A percentile compares a stretch with the other conserved stretches of the same genome.
phyloP scores from a whole-genome alignment of 2,888 invertebrate genomes.

The Strigamia crassipes region DNA sequence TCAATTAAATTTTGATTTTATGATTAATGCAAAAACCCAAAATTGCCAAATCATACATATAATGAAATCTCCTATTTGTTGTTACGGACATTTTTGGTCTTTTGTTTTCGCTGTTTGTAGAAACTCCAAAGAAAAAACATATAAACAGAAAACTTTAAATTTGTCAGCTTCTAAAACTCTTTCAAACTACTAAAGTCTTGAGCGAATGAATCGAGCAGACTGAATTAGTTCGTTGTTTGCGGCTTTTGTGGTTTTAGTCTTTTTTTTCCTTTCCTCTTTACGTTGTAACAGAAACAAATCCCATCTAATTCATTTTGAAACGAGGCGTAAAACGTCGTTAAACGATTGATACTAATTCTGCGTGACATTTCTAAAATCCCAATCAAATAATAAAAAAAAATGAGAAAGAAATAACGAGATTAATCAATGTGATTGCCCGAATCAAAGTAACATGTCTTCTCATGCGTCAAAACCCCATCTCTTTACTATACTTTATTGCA shows the following conservation, averaged over 20 bases:
- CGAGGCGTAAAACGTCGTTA: not conserved
- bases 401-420: not conserved
- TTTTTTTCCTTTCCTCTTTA: not conserved
- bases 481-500: not conserved
- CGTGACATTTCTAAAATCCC: not conserved
- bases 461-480: not conserved
- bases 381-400: not conserved
- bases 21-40: too few relatives aligned
- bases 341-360: not conserved
- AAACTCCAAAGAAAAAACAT: too few relatives aligned
- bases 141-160: too few relatives aligned
- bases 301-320: not conserved
- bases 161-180: not conserved
- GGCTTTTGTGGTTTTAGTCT: not conserved
- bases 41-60: too few relatives aligned
- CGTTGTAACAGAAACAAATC: not conserved
- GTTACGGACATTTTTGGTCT: too few relatives aligned
- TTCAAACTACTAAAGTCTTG: not conserved
- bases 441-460: not conserved
- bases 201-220: not conserved
- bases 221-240: not conserved
- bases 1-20: too few relatives aligned
- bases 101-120: too few relatives aligned
- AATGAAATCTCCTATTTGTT: too few relatives aligned
- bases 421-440: not conserved